Base-by-base conservation (phyloP, 2,113 vertebrate species). In the Pungitius pungitius region DNA sequence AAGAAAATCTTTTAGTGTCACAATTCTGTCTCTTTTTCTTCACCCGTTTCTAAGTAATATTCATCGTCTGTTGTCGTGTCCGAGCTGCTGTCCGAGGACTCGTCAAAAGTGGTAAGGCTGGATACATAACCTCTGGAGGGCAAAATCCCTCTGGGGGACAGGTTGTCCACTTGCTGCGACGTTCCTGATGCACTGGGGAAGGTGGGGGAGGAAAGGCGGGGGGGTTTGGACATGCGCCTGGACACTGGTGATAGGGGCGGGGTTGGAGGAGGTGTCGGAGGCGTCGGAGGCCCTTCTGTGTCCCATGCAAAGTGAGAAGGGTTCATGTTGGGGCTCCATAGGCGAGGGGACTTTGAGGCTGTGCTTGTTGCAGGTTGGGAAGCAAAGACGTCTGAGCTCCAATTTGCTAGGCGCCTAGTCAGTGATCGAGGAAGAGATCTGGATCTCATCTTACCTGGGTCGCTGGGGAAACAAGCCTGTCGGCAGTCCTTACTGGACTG, bases 21-120 rank as follows among this genome's bases (percentile, higher is more conserved):
- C 68, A 94, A 71, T 78, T 93, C 92, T 4, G 93, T 94, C 76
- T 94, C 95, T 27, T 86, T 71, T 0, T 54, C 73, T 5, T 85
- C 82, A 49, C 75, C 87, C 33, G 70, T 63, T 77, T 96, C 94
- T 45, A 98, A 86, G 83, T 97, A 98, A 81, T 99, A 99, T 65
- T 99, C 97, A 37, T 98, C 97, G 63, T 98, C 97, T 0, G 97
- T 98, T 22, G 97, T 99, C 0, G 96, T 96, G 56, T 97, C 96
- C 0, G 95, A 95, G 87, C 93, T 93, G 72, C 80, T 87, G 82
- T 90, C 90, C 4, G 90, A 87, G 4, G 93, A 94, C 39, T 98
- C 96, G 0, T 96, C 96, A 71, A 93, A 95, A 43, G 87, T 82
- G 1, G 83, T 75, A 43, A 87, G 70, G 52, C 66, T 94, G 77